Conservation (phyloP, 2,888 invertebrate genomes). For the Rhorus exstirpatorius region DNA sequence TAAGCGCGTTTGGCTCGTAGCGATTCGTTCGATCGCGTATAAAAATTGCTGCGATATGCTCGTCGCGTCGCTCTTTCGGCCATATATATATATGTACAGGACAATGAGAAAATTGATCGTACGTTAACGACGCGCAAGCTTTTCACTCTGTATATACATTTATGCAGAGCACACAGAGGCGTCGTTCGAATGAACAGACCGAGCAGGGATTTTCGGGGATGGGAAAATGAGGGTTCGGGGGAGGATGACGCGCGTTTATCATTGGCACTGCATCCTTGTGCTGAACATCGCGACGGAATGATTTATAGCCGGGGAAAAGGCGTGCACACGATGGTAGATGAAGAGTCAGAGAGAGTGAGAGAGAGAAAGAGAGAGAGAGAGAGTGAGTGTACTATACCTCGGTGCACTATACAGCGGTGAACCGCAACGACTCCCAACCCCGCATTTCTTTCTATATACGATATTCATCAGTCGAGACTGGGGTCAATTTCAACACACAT, state of each 20-base stretch:
- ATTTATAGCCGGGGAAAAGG: slow-evolving; percentile 61
- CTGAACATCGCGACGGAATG: slow-evolving; percentile 62
- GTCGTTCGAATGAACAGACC: slow-evolving; percentile 23
- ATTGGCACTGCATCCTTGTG: slow-evolving; percentile 67
- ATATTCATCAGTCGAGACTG: not conserved
- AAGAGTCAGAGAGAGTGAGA: not conserved
- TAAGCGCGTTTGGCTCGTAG: slow-evolving; percentile 45
- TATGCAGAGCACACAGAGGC: slow-evolving; percentile 15
- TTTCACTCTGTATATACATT: slow-evolving; percentile 43
- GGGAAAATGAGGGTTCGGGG: not conserved
- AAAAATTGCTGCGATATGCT: slow-evolving; percentile 13
- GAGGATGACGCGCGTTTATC: slow-evolving; percentile 58
- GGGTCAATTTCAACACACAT: too few relatives aligned
- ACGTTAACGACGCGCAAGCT: slow-evolving; percentile 59
- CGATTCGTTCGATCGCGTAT: slow-evolving; percentile 17
- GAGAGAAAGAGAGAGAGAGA: slow-evolving; percentile 4
- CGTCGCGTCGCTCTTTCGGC: slow-evolving; percentile 3
- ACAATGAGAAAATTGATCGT: slow-evolving; percentile 61
- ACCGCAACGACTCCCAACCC: slow-evolving; percentile 52
- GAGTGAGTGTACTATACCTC: slow-evolving; percentile 21
- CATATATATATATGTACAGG: too few relatives aligned
- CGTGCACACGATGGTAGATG: slow-evolving; percentile 20
- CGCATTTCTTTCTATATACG: slow-evolving; percentile 8
- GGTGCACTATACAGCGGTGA: slow-evolving; percentile 42
- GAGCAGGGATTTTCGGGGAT: slow-evolving; percentile 4